A percentile compares a stretch with the other conserved stretches of the same genome.
These are phyloP conservation scores for Papilio elwesi DNA, from an alignment of 2,888 invertebrate genomes.

Conservation along the genomic window DNA sequence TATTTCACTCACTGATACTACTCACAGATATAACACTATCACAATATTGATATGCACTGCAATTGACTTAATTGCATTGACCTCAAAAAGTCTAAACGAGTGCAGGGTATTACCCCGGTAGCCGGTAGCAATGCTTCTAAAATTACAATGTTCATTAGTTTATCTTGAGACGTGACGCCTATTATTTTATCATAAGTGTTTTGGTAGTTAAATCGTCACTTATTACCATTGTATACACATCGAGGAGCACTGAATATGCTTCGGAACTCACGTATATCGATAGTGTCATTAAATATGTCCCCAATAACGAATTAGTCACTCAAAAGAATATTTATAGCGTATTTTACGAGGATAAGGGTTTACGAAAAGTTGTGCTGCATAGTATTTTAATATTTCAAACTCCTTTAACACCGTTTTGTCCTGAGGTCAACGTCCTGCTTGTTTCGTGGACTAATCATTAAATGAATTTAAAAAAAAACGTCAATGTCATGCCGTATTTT, in stretches of 20 bases:
- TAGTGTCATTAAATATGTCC: constrained; percentile 27
- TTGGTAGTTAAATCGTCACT: constrained; percentile 57
- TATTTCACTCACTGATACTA: background rate
- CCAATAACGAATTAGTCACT: constrained; percentile 32
- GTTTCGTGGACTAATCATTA: constrained; percentile 4
- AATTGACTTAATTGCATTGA: constrained; percentile 14
- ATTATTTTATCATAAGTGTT: constrained; percentile 61
- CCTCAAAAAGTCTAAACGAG: constrained; percentile 32
- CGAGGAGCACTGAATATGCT: constrained; percentile 14
- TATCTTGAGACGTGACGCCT: constrained; percentile 60
- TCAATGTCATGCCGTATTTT: constrained; percentile 12
- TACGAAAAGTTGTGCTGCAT: background rate
- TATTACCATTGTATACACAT: constrained; percentile 43
- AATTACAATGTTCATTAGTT: constrained; percentile 53
- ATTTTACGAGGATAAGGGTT: background rate
- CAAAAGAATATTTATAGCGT: background rate
- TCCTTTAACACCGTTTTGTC: background rate
- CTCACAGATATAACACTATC: background rate
- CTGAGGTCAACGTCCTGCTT: constrained; percentile 6
- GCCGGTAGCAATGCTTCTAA: constrained; percentile 26
- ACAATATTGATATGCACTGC: constrained; percentile 17
- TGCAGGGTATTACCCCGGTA: constrained; percentile 27
- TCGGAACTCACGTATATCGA: constrained; percentile 16
- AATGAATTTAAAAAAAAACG: constrained; percentile 1
- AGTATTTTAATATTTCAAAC: background rate